Evolutionary conservation across 2,113 vertebrate genomes (phyloP).

Genomic region (Lepisosteus osseus): DNA sequence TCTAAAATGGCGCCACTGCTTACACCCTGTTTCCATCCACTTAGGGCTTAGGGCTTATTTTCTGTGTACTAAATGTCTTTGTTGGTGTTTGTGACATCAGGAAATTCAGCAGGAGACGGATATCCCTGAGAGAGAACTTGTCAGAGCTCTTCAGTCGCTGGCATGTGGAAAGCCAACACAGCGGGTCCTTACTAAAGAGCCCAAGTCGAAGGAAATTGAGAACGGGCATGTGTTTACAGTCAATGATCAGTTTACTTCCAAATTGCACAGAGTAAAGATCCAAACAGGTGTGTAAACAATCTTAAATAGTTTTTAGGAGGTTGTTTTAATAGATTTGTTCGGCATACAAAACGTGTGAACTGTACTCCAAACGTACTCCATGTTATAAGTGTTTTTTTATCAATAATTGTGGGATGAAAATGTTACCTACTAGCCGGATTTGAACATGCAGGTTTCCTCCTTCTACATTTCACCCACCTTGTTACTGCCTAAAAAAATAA

Average conservation of each 20-base stretch:
- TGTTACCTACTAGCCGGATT: too few species aligned
- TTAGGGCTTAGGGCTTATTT: too few species aligned
- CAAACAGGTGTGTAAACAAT: conserved; percentile 78
- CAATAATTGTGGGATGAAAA: too few species aligned
- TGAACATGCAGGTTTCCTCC: too few species aligned
- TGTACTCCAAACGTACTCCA: too few species aligned
- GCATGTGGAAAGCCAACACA: conserved; percentile 95
- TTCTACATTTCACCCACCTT: too few species aligned
- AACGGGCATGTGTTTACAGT: conserved; percentile 95
- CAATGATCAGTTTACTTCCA: conserved; percentile 96
- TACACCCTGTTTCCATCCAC: too few species aligned
- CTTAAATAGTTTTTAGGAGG: background rate
- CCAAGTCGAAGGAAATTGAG: conserved; percentile 96
- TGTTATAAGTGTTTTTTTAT: too few species aligned
- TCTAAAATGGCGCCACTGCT: too few species aligned
- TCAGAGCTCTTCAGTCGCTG: conserved; percentile 91
- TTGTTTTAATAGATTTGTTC: too few species aligned
- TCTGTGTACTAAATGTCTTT: conserved; percentile 15
- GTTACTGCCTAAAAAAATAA: too few species aligned
- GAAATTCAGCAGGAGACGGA: conserved; percentile 98
- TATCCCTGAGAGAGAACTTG: conserved; percentile 91
- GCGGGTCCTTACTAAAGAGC: conserved; percentile 93
- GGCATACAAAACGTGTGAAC: too few species aligned
- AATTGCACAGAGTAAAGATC: conserved; percentile 98
- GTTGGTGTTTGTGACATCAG: conserved; percentile 46